A percentile compares a stretch with the other conserved stretches of the same genome.
Evolutionary conservation across 2,113 vertebrate genomes (phyloP).

Genomic region (Hydrochoerus hydrochaeris): DNA sequence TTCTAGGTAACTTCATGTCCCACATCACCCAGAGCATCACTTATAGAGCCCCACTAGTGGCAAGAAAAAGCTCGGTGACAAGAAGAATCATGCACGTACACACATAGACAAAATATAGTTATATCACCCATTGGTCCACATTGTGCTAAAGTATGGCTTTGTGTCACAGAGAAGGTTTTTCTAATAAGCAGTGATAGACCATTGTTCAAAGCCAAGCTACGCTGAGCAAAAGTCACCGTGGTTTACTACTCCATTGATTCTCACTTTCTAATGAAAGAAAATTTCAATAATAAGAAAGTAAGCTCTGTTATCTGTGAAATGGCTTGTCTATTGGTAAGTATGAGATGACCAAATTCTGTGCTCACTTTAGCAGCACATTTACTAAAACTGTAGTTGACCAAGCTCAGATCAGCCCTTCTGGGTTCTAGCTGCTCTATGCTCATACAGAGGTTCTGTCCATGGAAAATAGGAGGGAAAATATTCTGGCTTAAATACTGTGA

Average conservation of each 20-base stretch:
- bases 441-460: not conserved
- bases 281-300: not conserved
- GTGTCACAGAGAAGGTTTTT: conserved; percentile 12
- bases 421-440: not conserved
- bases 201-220: not conserved
- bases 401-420: not conserved
- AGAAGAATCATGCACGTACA: not conserved
- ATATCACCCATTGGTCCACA: not conserved
- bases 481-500: not conserved
- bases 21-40: not conserved
- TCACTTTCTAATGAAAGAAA: not conserved
- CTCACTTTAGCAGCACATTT: not conserved
- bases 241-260: not conserved
- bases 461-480: not conserved
- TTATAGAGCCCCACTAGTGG: not conserved
- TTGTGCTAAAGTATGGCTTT: not conserved
- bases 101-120: not conserved
- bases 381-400: not conserved
- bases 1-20: not conserved
- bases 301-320: not conserved
- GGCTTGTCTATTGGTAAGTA: not conserved
- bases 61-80: not conserved
- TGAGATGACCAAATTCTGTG: not conserved
- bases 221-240: not conserved
- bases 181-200: not conserved